These are phyloP conservation scores for Nyleta sp. DNA, from an alignment of 2,888 invertebrate genomes.

Conservation along the genomic window DNA sequence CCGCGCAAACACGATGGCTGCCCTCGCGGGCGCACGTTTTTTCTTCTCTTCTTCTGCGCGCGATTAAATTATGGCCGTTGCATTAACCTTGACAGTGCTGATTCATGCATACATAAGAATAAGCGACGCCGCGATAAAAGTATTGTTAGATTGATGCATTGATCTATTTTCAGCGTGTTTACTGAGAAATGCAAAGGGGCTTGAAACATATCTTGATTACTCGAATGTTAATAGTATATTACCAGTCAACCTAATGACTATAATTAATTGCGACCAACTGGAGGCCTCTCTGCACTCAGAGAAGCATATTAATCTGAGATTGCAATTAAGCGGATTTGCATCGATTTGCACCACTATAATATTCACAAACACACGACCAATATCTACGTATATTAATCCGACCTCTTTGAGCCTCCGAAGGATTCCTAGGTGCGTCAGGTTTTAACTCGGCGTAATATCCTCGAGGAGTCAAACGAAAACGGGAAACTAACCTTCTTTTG, in stretches of 20 bases:
- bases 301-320: constrained; percentile 57
- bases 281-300: constrained; percentile 46
- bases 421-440: constrained; percentile 24
- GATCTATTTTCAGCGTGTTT: constrained; percentile 55
- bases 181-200: constrained; percentile 42
- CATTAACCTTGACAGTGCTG: constrained; percentile 55
- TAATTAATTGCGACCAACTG: constrained; percentile 59
- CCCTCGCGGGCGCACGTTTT: constrained; percentile 10
- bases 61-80: constrained; percentile 44
- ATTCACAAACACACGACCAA: constrained; percentile 40
- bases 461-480: neutral
- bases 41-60: neutral
- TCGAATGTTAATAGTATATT: constrained; percentile 58
- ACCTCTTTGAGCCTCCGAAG: constrained; percentile 17
- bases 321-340: constrained; percentile 58
- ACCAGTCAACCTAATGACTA: constrained; percentile 56
- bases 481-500: neutral
- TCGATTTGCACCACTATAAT: constrained; percentile 54
- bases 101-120: constrained; percentile 44
- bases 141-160: constrained; percentile 57
- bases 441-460: constrained; percentile 15
- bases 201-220: constrained; percentile 53
- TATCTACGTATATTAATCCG: constrained; percentile 27
- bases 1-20: constrained; percentile 21
- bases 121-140: constrained; percentile 34